phyloP scores from a whole-genome alignment of 1,140 invertebrate genomes.

The Tigriopus japonicus region DNA sequence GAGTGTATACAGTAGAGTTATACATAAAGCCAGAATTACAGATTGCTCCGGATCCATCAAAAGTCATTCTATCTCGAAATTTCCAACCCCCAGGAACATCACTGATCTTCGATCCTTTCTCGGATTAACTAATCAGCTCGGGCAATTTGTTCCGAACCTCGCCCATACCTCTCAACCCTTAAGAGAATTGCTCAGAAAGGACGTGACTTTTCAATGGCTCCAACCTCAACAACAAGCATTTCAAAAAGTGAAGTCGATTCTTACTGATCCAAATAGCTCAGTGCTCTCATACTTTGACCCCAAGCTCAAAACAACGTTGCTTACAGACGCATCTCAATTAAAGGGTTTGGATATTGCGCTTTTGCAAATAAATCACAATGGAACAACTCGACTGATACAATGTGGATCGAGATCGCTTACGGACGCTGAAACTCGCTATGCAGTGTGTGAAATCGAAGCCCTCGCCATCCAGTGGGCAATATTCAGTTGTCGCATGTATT shows the following conservation, averaged over 20 bases:
- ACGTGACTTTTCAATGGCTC: not conserved
- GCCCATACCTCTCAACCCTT: not conserved
- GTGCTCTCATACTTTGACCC: not conserved
- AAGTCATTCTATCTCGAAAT: slow-evolving; percentile 23
- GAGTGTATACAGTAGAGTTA: too few species aligned
- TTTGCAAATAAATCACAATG: too few species aligned
- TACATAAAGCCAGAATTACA: too few species aligned
- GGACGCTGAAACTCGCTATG: not conserved
- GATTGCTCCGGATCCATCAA: slow-evolving; percentile 20
- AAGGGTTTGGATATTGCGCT: too few species aligned
- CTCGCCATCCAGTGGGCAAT: slow-evolving; percentile 1
- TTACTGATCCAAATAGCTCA: not conserved
- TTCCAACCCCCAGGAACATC: slow-evolving; percentile 16
- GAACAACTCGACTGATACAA: not conserved
- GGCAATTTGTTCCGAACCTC: not conserved
- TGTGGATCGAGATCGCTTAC: not conserved
- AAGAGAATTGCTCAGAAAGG: not conserved
- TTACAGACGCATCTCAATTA: too few species aligned
- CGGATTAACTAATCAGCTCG: not conserved
- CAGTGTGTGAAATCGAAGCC: not conserved
- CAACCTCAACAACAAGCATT: not conserved
- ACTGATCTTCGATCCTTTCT: not conserved
- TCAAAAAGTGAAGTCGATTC: not conserved
- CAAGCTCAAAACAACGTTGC: too few species aligned
- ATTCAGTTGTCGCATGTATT: not conserved